Conservation (phyloP, 2,888 invertebrate species). For the Cremastinae sp. region DNA sequence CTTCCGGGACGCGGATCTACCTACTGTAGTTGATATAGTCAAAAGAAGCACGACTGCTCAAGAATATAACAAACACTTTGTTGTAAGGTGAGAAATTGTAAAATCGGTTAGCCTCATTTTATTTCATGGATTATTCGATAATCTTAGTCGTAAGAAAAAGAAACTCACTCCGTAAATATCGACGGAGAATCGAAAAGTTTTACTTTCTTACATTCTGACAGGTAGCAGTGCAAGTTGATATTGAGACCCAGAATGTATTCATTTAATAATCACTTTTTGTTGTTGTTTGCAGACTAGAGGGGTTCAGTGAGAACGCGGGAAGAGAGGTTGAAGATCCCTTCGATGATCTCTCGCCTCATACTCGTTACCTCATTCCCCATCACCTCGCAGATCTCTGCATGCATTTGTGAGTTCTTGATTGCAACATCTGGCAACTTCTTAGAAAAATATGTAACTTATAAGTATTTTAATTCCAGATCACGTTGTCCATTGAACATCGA, state of each 20-base stretch:
- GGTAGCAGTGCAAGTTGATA: too few species aligned
- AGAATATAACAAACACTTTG: constrained; percentile 70
- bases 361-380: constrained; percentile 71
- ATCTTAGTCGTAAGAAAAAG: not conserved
- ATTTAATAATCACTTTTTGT: too few species aligned
- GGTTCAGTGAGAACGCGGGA: constrained; percentile 62
- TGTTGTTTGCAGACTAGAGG: constrained; percentile 70
- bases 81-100: constrained; percentile 67
- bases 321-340: constrained; percentile 72
- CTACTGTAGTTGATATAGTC: constrained; percentile 68
- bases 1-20: constrained; percentile 70
- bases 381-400: constrained; percentile 69
- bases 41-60: constrained; percentile 63
- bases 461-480: constrained; percentile 50
- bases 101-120: too few species aligned
- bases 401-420: constrained; percentile 68
- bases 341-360: constrained; percentile 68
- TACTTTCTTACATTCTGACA: too few species aligned
- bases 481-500: constrained; percentile 46
- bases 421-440: not conserved
- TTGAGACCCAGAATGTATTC: too few species aligned
- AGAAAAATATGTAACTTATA: not conserved
- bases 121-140: constrained; percentile 22
- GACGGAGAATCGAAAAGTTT: too few species aligned
- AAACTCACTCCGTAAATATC: not conserved